Evolutionary conservation across 2,797 vertebrate genomes (phyloP).

Genomic region (Bradypus variegatus): DNA sequence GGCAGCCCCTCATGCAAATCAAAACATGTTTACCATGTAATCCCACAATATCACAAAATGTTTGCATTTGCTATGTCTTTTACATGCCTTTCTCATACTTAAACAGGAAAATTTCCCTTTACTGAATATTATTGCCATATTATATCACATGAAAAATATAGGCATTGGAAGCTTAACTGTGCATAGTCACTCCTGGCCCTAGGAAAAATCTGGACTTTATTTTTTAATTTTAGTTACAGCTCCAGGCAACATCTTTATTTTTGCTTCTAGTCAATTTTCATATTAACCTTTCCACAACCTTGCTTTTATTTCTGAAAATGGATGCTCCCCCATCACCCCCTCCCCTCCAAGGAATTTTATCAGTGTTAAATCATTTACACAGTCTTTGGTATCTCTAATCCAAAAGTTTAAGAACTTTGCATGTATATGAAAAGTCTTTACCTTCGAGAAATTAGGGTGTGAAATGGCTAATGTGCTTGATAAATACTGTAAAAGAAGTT

Average conservation of each 20-base stretch:
- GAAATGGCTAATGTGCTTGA: background rate
- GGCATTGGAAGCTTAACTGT: background rate
- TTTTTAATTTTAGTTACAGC: background rate
- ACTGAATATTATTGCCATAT: slow-evolving; percentile 28
- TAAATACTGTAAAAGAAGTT: background rate
- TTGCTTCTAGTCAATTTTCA: slow-evolving; percentile 6
- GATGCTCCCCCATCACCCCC: background rate
- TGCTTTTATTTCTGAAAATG: slow-evolving; percentile 25
- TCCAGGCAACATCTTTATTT: slow-evolving; percentile 36
- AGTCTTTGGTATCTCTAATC: slow-evolving; percentile 4
- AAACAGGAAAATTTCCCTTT: slow-evolving; percentile 10
- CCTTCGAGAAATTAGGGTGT: background rate
- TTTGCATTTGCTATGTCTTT: slow-evolving; percentile 40
- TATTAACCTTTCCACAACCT: background rate
- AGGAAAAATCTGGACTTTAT: background rate
- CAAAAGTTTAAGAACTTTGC: background rate
- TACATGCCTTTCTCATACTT: slow-evolving; percentile 24
- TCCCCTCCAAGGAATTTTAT: background rate
- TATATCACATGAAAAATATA: background rate
- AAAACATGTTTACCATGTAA: slow-evolving; percentile 44
- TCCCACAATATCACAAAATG: slow-evolving; percentile 33
- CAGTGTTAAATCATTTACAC: background rate
- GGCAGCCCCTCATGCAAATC: slow-evolving; percentile 38
- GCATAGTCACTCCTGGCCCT: background rate
- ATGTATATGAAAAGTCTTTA: background rate